A percentile compares a stretch with the other conserved stretches of the same genome.
phyloP scores from a whole-genome alignment of 2,113 vertebrate species.

The Pelusios castaneus region DNA sequence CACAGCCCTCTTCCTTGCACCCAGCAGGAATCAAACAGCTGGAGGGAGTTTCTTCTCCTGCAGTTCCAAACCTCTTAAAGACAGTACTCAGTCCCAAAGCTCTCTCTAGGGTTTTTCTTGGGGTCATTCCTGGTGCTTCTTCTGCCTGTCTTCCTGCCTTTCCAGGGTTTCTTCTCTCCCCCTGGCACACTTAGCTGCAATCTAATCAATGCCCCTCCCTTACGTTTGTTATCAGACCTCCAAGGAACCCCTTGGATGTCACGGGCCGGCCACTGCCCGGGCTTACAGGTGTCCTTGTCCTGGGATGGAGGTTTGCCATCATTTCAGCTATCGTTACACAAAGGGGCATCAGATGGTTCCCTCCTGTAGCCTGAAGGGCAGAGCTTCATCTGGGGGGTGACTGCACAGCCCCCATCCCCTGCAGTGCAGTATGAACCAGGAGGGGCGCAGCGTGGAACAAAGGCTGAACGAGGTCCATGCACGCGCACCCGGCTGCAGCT shows the following conservation, averaged over 20 bases:
- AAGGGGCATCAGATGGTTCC: too few relatives aligned
- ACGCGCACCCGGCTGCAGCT: background rate
- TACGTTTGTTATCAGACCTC: background rate
- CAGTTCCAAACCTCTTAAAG: background rate
- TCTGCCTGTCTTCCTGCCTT: background rate
- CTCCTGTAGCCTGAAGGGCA: too few relatives aligned
- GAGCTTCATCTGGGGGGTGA: too few relatives aligned
- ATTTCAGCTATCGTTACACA: too few relatives aligned
- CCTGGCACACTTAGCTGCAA: background rate
- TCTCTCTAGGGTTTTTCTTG: background rate
- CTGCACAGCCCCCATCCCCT: accelerated
- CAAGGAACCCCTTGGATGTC: background rate
- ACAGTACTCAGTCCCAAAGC: background rate
- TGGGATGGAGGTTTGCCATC: too few relatives aligned
- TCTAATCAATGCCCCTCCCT: background rate
- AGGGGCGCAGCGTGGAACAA: accelerated
- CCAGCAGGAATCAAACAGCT: background rate
- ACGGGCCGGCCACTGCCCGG: background rate
- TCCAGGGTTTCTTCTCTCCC: too few relatives aligned
- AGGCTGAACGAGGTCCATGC: background rate
- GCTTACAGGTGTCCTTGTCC: background rate
- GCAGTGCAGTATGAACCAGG: background rate
- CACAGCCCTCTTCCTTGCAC: background rate
- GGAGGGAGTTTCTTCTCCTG: background rate
- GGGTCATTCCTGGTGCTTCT: background rate